These are phyloP conservation scores for Sceliomorpha sp. DNA, from an alignment of 2,888 invertebrate genomes.

Conservation along the genomic window DNA sequence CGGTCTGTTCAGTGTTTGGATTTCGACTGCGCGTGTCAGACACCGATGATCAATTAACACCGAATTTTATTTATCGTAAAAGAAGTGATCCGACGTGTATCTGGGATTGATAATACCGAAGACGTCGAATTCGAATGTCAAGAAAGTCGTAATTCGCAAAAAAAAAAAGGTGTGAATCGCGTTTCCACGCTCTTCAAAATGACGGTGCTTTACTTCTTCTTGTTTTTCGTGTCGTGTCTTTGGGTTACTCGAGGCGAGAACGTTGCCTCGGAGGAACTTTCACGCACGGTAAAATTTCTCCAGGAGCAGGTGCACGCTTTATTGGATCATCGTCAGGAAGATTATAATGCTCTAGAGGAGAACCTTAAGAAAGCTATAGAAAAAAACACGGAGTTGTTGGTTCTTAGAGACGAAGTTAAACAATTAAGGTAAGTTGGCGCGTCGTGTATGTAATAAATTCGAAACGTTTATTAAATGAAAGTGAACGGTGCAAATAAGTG, in stretches of 20 bases:
- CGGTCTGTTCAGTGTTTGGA: conserved; percentile 10
- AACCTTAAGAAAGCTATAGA: conserved; percentile 81
- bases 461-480: no score
- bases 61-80: no score
- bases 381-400: conserved; percentile 82
- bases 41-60: no score
- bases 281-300: conserved; percentile 80
- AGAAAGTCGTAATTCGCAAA: not conserved
- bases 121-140: no score
- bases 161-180: not conserved
- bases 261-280: conserved; percentile 66
- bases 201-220: conserved; percentile 23
- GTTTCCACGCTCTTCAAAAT: conserved; percentile 1
- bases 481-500: no score
- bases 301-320: conserved; percentile 82
- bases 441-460: no score
- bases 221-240: conserved; percentile 23
- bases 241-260: conserved; percentile 27
- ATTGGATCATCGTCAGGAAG: conserved; percentile 81
- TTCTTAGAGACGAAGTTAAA: conserved; percentile 81
- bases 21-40: not conserved
- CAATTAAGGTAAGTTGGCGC: conserved; percentile 80
- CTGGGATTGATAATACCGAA: no score
- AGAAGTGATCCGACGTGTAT: no score
- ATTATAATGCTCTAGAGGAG: conserved; percentile 82